Evolutionary conservation across 1,140 invertebrate genomes (phyloP), one percentile per base, ranked within the genome.

Genomic region (Drosophila sproati): DNA sequence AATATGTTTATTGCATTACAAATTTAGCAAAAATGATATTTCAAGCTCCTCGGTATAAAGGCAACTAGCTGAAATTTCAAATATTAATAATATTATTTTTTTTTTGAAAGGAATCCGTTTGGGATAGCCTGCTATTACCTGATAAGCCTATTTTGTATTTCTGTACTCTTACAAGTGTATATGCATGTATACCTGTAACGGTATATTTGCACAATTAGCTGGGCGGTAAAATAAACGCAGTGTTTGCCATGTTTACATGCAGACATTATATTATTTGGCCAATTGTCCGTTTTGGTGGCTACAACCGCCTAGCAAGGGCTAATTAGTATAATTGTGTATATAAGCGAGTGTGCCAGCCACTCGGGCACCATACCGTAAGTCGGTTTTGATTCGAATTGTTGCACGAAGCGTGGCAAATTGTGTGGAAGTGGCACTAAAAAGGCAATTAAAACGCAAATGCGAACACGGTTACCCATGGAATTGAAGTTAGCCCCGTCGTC

Each of bases 281-380:
- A 79, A 77, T 54, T 60, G 68, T 62, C 60, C 43, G 78, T 71
- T 78, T 78, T 80, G 80, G 80, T 71, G 77, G 72, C 62, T 28
- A 68, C 47, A 55, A 48, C 63, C 68, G 55, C 39, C 54, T 28
- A 29, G 50, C 54, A 32, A 62, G 78, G 67, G 57, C 89, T 91
- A 91, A 91, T 91, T 89, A 87, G 85, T 87, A 89, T 91, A 91
- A 91, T 91, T 91, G 82, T 86, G 82, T 83, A 89, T 80, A 91
- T 79, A 87, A 78, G 64, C 75, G 80, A 81, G 69, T 75, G 63
- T 63, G 80, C 56, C 48, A 37, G 51, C 56, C 43, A 37, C 20
- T 56, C 32, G 41, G 63, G 32, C 3, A 10, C 34, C 35, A 48
- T 61, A 60, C 35, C 47, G 50, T 50, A 64, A 74, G 62, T 76